These are phyloP conservation scores for Thysanoteuthis rhombus DNA, from an alignment of 2,888 invertebrate species.

Conservation along the genomic window DNA sequence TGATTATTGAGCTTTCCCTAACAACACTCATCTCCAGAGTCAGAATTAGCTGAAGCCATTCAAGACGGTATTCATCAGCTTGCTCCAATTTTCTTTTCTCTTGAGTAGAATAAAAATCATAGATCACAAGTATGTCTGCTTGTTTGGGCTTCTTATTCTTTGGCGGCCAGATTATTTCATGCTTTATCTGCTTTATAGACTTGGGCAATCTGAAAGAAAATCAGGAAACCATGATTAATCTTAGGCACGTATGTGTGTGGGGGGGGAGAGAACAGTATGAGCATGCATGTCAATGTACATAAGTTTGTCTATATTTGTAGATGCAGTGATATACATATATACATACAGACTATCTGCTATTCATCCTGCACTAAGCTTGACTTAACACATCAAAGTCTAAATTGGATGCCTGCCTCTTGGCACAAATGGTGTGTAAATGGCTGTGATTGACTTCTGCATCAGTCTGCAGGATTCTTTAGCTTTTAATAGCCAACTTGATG, in stretches of 20 bases:
- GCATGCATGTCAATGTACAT: not conserved
- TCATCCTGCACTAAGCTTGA: not conserved
- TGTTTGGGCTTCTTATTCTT: not conserved
- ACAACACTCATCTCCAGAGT: not conserved
- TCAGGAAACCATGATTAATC: not conserved
- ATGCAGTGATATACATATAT: not conserved
- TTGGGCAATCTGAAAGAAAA: not conserved
- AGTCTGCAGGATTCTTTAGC: not conserved
- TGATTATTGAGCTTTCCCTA: not conserved
- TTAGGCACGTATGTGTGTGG: not conserved
- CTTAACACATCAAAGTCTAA: slow-evolving; percentile 12
- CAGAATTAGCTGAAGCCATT: not conserved
- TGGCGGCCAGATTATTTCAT: not conserved
- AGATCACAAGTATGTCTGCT: slow-evolving; percentile 12
- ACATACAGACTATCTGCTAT: not conserved
- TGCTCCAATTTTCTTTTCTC: not conserved
- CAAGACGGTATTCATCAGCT: not conserved
- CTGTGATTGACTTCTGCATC: not conserved
- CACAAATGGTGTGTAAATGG: not conserved
- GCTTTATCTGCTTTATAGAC: not conserved
- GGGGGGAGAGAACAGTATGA: not conserved
- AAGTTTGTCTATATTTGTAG: not conserved
- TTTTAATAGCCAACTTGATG: not conserved
- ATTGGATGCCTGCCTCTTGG: slow-evolving; percentile 12
- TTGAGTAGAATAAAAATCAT: not conserved